These are phyloP conservation scores for Scaptomyza flava DNA, from an alignment of 2,888 invertebrate genomes.

Conservation along the genomic window DNA sequence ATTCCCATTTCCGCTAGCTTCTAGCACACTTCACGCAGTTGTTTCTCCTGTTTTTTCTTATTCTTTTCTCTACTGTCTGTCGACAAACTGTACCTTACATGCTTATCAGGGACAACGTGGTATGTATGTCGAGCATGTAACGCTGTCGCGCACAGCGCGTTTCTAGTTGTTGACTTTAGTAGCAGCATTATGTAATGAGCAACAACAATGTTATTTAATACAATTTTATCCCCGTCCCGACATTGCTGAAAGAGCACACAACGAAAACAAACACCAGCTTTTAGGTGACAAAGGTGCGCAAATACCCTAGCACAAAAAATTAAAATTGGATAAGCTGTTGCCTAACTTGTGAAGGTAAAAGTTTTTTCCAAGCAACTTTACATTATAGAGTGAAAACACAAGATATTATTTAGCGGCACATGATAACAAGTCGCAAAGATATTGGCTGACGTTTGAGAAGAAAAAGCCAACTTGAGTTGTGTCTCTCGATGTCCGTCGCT, in stretches of 20 bases:
- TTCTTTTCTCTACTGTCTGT: constrained; percentile 18
- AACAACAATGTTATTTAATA: constrained; percentile 79
- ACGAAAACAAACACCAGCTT: constrained; percentile 34
- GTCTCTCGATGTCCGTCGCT: constrained; percentile 14
- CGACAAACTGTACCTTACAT: constrained; percentile 21
- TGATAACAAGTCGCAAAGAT: constrained; percentile 38
- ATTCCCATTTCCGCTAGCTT: constrained; percentile 20
- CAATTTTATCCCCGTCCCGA: constrained; percentile 63
- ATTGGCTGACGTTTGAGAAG: constrained; percentile 16
- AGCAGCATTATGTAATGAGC: constrained; percentile 76
- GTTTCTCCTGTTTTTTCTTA: neutral
- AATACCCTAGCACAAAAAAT: constrained; percentile 32
- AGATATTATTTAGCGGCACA: constrained; percentile 65
- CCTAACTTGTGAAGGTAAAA: neutral
- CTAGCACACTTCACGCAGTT: constrained; percentile 11
- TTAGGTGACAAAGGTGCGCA: neutral
- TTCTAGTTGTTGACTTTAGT: constrained; percentile 69
- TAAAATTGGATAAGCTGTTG: neutral
- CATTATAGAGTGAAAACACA: constrained; percentile 41
- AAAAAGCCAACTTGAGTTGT: constrained; percentile 18
- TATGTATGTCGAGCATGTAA: constrained; percentile 12
- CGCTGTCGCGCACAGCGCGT: constrained; percentile 28
- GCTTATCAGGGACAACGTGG: constrained; percentile 28
- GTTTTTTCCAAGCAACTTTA: neutral
- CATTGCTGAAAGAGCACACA: constrained; percentile 43